A percentile compares a stretch with the other conserved stretches of the same genome.
Evolutionary conservation across 2,797 vertebrate species (phyloP).

Genomic region (Siniperca undulata): DNA sequence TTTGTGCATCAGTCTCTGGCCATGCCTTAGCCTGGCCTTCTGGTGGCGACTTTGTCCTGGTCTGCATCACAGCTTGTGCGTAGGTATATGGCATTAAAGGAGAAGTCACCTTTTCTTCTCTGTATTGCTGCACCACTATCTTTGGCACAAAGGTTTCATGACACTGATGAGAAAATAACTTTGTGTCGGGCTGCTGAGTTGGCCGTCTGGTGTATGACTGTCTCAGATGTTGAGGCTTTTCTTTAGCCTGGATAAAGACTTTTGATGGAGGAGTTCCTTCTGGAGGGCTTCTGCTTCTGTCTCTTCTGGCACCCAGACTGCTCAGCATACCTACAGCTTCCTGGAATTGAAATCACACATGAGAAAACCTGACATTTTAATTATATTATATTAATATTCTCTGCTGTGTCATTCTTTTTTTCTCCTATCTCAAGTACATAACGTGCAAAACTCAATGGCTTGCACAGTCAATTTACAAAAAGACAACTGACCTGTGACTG

Average conservation of each 20-base stretch:
- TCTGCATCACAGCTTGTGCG: conserved; percentile 62
- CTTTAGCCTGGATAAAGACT: conserved; percentile 72
- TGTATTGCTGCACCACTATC: conserved; percentile 82
- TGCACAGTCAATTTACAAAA: neutral
- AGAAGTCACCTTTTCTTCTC: conserved; percentile 63
- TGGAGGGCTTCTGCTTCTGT: conserved; percentile 82
- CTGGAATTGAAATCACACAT: conserved; percentile 65
- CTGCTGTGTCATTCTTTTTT: neutral
- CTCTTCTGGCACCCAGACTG: conserved; percentile 83
- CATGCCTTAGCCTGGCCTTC: conserved; percentile 30
- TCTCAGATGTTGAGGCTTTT: conserved; percentile 39
- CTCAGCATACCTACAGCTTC: conserved; percentile 86
- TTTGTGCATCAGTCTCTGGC: conserved; percentile 17
- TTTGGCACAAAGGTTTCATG: conserved; percentile 71
- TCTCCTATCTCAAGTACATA: neutral
- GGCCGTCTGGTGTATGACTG: conserved; percentile 14
- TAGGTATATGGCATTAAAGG: conserved; percentile 66
- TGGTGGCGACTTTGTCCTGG: conserved; percentile 34
- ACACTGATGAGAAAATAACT: conserved; percentile 10
- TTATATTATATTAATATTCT: neutral
- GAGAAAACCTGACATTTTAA: neutral
- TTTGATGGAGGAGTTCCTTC: conserved; percentile 79
- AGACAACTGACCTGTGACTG: conserved; percentile 82
- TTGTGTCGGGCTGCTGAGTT: conserved; percentile 12
- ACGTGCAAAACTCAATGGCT: neutral